phyloP scores from a whole-genome alignment of 2,113 vertebrate species.

The Chloropsis cyanopogon region DNA sequence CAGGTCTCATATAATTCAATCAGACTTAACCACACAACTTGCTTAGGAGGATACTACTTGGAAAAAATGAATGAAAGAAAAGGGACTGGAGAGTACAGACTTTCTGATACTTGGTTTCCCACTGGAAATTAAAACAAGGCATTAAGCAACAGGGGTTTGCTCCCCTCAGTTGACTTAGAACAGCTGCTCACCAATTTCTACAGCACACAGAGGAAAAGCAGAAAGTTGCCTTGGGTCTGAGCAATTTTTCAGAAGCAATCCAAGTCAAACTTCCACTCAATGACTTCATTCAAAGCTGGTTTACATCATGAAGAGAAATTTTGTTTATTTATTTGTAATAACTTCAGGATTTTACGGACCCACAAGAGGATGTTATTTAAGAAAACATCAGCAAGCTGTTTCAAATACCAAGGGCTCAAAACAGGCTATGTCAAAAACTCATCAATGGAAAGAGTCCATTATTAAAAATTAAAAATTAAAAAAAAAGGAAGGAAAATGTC shows the following conservation, averaged over 20 bases:
- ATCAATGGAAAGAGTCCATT: conserved; percentile 45
- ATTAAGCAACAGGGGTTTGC: conserved; percentile 60
- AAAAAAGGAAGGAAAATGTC: background rate
- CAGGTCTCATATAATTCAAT: background rate
- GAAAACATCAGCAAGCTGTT: conserved; percentile 74
- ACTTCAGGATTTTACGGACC: conserved; percentile 74
- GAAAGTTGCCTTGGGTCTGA: conserved; percentile 55
- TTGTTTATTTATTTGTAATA: conserved; percentile 79
- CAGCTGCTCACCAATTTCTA: conserved; percentile 67
- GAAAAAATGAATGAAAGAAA: conserved; percentile 21
- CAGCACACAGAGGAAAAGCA: conserved; percentile 53
- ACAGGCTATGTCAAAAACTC: conserved; percentile 32
- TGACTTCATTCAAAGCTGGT: conserved; percentile 81
- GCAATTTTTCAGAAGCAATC: conserved; percentile 67
- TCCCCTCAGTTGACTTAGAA: conserved; percentile 63
- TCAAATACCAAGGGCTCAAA: conserved; percentile 65
- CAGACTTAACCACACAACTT: background rate
- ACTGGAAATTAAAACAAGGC: conserved; percentile 75
- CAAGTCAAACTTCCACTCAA: conserved; percentile 77
- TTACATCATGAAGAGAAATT: conserved; percentile 77
- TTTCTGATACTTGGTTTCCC: conserved; percentile 68
- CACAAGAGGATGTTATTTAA: conserved; percentile 77
- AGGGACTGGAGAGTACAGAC: background rate
- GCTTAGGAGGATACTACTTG: background rate
- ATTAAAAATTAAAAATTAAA: conserved; percentile 1